These are phyloP conservation scores for Stenolophus ochropezus DNA, from an alignment of 2,888 invertebrate species.

Conservation along the genomic window DNA sequence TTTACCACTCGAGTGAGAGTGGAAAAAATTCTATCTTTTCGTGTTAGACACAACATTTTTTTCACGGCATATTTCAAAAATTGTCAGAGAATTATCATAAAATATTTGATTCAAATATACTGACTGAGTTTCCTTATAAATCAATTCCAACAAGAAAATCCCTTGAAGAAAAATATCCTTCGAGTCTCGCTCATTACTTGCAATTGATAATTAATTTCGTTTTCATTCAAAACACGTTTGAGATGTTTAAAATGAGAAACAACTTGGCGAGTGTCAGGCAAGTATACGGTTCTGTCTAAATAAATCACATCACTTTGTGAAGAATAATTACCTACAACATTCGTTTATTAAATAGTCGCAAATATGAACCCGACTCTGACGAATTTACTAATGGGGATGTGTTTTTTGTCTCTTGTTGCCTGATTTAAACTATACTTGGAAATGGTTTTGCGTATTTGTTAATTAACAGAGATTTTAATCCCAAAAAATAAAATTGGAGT, in stretches of 20 bases:
- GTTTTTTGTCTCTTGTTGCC: background rate
- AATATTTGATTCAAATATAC: too few relatives aligned
- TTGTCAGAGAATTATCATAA: too few relatives aligned
- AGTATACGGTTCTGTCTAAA: background rate
- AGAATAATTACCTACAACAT: constrained; percentile 31
- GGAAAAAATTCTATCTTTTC: too few relatives aligned
- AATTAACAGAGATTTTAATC: background rate
- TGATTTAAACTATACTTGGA: background rate
- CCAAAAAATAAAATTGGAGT: background rate
- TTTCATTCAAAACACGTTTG: constrained; percentile 46
- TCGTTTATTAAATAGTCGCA: constrained; percentile 32
- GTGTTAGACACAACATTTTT: too few relatives aligned
- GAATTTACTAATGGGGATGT: constrained; percentile 21
- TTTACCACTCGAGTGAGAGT: too few relatives aligned
- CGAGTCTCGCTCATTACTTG: constrained; percentile 29
- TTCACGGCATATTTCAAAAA: too few relatives aligned
- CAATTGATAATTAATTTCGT: constrained; percentile 47
- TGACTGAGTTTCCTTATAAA: background rate
- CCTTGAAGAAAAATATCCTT: constrained; percentile 3
- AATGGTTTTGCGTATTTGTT: background rate
- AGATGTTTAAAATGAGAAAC: constrained; percentile 25
- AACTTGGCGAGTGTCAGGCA: constrained; percentile 35
- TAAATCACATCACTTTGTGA: constrained; percentile 31
- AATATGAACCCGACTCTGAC: constrained; percentile 1
- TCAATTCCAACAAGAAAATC: background rate